Conservation (phyloP, 2,888 invertebrate species). For the Cantharis flavilabris region DNA sequence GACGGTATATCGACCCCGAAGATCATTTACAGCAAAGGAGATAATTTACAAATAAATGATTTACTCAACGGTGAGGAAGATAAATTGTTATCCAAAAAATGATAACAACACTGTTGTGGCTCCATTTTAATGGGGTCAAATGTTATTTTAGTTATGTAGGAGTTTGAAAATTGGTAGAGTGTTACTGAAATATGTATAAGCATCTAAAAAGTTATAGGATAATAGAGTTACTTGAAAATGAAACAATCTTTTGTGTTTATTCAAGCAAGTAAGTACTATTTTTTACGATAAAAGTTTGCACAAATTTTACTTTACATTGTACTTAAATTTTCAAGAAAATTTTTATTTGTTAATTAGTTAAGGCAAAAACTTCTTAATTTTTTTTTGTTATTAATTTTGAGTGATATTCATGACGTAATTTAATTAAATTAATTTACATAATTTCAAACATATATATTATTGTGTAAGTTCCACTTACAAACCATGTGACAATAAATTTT, state of each 20-base stretch:
- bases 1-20: neutral
- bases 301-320: neutral
- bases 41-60: conserved; percentile 5
- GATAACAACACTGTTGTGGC: conserved; percentile 44
- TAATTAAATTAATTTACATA: neutral
- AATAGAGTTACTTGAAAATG: neutral
- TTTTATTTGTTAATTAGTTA: neutral
- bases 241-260: neutral
- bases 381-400: neutral
- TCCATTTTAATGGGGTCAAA: conserved; percentile 17
- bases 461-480: neutral
- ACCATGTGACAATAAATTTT: neutral
- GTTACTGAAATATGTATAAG: conserved; percentile 5
- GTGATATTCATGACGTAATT: neutral
- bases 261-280: neutral
- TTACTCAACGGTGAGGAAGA: conserved; percentile 46
- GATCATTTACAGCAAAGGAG: conserved; percentile 1
- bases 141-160: conserved; percentile 16
- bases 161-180: conserved; percentile 17
- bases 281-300: neutral
- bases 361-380: neutral
- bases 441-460: neutral
- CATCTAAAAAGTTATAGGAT: neutral
- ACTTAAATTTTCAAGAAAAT: neutral
- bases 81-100: conserved; percentile 49